phyloP scores from a whole-genome alignment of 2,797 vertebrate genomes.

The Linurgus olivaceus region DNA sequence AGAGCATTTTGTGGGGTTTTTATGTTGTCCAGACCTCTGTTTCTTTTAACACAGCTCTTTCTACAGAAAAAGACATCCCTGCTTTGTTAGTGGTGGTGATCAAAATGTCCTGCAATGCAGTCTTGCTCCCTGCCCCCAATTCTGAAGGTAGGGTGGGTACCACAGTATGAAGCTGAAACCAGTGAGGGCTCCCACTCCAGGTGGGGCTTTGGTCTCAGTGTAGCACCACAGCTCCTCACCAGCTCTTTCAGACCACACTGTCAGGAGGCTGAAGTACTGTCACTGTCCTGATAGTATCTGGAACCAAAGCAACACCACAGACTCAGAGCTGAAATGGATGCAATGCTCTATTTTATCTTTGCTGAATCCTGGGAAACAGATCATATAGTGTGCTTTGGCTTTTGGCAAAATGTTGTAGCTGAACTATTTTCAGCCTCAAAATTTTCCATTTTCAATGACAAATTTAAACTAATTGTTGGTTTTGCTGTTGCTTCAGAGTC shows the following conservation, averaged over 20 bases:
- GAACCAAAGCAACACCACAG: background rate
- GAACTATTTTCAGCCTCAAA: slow-evolving; percentile 16
- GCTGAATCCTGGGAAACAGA: background rate
- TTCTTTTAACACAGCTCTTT: background rate
- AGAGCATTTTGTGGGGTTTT: background rate
- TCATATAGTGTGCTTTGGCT: background rate
- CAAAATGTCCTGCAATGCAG: background rate
- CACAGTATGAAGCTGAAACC: background rate
- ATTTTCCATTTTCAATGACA: background rate
- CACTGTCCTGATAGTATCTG: fast-evolving
- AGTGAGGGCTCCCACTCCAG: background rate
- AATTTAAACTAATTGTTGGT: slow-evolving; percentile 29
- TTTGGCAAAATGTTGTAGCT: background rate
- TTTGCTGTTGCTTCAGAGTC: slow-evolving; percentile 13
- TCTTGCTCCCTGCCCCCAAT: background rate
- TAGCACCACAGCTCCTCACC: background rate
- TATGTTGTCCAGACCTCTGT: background rate
- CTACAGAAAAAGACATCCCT: background rate
- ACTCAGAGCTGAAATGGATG: background rate
- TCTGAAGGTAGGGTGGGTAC: background rate
- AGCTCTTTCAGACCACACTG: background rate
- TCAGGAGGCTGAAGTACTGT: background rate
- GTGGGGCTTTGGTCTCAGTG: background rate
- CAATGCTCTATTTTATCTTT: background rate
- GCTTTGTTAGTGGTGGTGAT: background rate